Conservation (phyloP, 1,140 invertebrate species). For the Charaxes varanes region DNA sequence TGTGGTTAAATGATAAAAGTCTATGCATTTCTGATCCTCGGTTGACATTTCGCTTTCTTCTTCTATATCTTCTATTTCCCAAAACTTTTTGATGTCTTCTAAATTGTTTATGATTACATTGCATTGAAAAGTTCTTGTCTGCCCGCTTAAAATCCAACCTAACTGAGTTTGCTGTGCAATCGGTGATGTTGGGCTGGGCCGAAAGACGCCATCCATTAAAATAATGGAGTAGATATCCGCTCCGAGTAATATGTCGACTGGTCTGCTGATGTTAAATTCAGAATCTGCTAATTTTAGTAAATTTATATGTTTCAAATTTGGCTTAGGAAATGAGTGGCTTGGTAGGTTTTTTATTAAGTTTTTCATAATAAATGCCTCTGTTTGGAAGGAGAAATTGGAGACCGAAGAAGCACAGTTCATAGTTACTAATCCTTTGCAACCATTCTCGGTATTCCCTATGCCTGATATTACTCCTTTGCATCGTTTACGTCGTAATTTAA, state of each 20-base stretch:
- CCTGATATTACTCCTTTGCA: too few relatives aligned
- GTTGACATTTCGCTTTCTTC: not conserved
- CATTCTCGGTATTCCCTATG: too few relatives aligned
- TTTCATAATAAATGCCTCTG: not conserved
- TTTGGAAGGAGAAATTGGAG: too few relatives aligned
- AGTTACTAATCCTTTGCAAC: too few relatives aligned
- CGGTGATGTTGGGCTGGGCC: constrained; percentile 2
- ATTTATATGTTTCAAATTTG: not conserved
- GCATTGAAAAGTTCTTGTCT: constrained; percentile 18
- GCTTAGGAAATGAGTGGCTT: not conserved
- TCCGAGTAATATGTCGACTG: constrained; percentile 18
- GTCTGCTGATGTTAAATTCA: not conserved
- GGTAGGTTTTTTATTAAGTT: not conserved
- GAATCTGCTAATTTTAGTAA: not conserved
- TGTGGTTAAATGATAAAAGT: not conserved
- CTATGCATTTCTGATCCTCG: not conserved
- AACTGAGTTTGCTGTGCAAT: constrained; percentile 26
- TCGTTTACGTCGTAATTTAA: too few relatives aligned
- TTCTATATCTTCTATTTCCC: constrained; percentile 25
- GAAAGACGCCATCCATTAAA: constrained; percentile 18
- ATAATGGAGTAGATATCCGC: constrained; percentile 23
- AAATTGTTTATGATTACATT: constrained; percentile 13
- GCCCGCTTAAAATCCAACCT: constrained; percentile 28
- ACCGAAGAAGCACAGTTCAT: too few relatives aligned
- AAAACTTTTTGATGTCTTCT: constrained; percentile 21